These are phyloP conservation scores for Pasiphila rectangulata DNA, from an alignment of 2,888 invertebrate species.

Conservation along the genomic window DNA sequence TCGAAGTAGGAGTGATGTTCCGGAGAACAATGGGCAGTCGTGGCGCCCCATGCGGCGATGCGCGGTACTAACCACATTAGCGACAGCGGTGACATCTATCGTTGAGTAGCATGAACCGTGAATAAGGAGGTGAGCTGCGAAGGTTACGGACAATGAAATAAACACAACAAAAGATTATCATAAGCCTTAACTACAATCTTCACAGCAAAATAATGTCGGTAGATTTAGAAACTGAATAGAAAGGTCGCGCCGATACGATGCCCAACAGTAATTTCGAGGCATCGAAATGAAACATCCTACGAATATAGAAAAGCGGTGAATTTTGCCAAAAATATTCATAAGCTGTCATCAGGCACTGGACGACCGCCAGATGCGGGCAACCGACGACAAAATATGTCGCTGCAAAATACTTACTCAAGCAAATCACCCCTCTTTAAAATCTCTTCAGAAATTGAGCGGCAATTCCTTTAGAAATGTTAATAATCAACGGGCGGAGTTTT, in stretches of 20 bases:
- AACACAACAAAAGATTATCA: slow-evolving; percentile 22
- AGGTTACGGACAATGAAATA: slow-evolving; percentile 45
- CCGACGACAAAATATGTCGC: slow-evolving; percentile 75
- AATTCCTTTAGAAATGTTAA: slow-evolving; percentile 54
- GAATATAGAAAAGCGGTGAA: slow-evolving; percentile 63
- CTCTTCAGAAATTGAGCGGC: slow-evolving; percentile 68
- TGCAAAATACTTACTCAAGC: slow-evolving; percentile 74
- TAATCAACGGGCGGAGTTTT: slow-evolving; percentile 43
- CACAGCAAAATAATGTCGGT: background rate
- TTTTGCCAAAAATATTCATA: slow-evolving; percentile 80
- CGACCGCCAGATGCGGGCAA: slow-evolving; percentile 75
- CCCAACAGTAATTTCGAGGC: slow-evolving; percentile 47
- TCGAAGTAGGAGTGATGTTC: slow-evolving; percentile 71
- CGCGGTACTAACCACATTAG: slow-evolving; percentile 42
- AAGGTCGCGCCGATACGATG: slow-evolving; percentile 16
- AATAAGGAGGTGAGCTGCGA: slow-evolving; percentile 35
- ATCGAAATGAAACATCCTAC: slow-evolving; percentile 60
- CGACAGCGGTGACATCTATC: slow-evolving; percentile 64
- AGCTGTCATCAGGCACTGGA: slow-evolving; percentile 80
- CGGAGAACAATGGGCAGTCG: slow-evolving; percentile 72
- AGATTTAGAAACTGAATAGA: slow-evolving; percentile 17
- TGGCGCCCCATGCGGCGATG: slow-evolving; percentile 78
- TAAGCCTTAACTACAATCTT: slow-evolving; percentile 9
- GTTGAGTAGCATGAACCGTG: slow-evolving; percentile 57
- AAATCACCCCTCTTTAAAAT: slow-evolving; percentile 75